These are phyloP conservation scores for Rhea pennata DNA, from an alignment of 2,113 vertebrate genomes.

Conservation along the genomic window DNA sequence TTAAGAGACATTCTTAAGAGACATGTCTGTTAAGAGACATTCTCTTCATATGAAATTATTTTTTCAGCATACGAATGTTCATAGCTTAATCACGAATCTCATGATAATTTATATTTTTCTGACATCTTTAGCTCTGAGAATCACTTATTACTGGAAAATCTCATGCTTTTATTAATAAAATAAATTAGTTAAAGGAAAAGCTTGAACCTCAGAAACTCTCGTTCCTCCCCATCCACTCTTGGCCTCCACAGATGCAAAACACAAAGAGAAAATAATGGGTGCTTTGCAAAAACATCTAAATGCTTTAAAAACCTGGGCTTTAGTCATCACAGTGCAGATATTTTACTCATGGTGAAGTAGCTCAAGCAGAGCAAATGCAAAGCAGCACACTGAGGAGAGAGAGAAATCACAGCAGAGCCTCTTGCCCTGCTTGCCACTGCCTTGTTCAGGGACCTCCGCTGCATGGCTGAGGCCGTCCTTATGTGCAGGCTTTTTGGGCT, in stretches of 20 bases:
- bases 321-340: neutral
- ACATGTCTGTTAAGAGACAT: neutral
- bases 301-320: neutral
- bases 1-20: neutral
- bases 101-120: neutral
- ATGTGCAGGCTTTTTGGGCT: neutral
- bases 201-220: neutral
- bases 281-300: neutral
- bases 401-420: neutral
- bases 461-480: too few species aligned
- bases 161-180: neutral
- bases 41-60: neutral
- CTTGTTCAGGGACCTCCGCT: neutral
- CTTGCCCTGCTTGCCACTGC: neutral
- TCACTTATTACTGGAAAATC: neutral
- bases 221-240: neutral
- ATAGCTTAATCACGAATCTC: neutral
- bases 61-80: neutral
- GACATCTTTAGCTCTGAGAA: neutral
- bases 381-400: neutral
- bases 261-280: neutral
- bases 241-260: neutral
- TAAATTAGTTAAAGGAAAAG: neutral
- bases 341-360: neutral
- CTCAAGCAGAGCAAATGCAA: neutral